Evolutionary conservation across 2,113 vertebrate species (phyloP).

Genomic region (Brienomyrus brachyistius): DNA sequence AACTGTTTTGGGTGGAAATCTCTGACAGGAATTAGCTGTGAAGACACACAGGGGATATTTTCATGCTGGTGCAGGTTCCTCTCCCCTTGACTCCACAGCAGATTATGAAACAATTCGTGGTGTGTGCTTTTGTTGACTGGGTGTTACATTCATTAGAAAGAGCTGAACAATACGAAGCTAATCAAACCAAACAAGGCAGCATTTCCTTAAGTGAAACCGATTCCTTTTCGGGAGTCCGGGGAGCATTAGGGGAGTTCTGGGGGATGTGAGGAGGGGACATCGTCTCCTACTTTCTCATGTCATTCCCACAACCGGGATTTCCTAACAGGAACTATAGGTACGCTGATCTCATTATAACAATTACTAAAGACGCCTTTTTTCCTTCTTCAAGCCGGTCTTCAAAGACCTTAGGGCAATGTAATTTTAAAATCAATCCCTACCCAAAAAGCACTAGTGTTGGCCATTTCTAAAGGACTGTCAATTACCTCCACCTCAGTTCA

Average conservation of each 20-base stretch:
- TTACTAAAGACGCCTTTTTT: slow-evolving; percentile 56
- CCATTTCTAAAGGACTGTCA: slow-evolving; percentile 64
- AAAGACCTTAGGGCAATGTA: slow-evolving; percentile 48
- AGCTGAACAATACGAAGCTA: slow-evolving; percentile 24
- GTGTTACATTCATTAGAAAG: slow-evolving; percentile 25
- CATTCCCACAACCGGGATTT: slow-evolving; percentile 57
- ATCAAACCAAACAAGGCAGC: slow-evolving; percentile 24
- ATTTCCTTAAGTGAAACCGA: slow-evolving; percentile 29
- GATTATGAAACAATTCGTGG: slow-evolving; percentile 21
- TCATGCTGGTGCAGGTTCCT: neutral
- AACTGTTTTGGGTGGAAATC: neutral
- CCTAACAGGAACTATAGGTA: slow-evolving; percentile 58
- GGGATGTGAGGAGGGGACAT: neutral
- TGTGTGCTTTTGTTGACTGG: neutral
- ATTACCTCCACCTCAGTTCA: slow-evolving; percentile 60
- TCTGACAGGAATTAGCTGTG: neutral
- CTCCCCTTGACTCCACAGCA: slow-evolving; percentile 6
- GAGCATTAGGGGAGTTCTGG: neutral
- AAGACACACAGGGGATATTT: neutral
- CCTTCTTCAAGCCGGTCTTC: slow-evolving; percentile 40
- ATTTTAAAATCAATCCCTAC: slow-evolving; percentile 62
- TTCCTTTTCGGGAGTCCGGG: slow-evolving; percentile 34
- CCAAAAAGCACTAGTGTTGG: slow-evolving; percentile 64
- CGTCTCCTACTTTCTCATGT: slow-evolving; percentile 49
- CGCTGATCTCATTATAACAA: slow-evolving; percentile 59